These are phyloP conservation scores for Clytia hemisphaerica DNA, from an alignment of 30 jellyfish, hydroid and myxozoan species.

Conservation along the genomic window DNA sequence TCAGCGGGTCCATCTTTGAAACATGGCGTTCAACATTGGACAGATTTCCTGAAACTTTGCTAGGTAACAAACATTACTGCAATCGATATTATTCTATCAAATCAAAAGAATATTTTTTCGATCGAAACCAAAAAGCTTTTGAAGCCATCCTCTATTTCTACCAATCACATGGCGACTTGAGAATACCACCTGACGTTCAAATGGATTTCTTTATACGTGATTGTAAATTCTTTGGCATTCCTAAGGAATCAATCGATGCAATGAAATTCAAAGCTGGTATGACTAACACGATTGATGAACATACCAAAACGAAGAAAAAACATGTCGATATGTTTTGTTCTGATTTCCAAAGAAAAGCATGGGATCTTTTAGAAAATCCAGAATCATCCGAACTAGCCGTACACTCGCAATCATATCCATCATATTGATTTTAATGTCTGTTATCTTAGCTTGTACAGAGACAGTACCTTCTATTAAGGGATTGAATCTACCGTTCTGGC, in stretches of 20 bases:
- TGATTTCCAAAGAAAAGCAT: not conserved
- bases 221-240: conserved; percentile 56
- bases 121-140: conserved; percentile 65
- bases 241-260: conserved; percentile 26
- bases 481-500: not conserved
- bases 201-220: conserved; percentile 57
- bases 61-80: not conserved
- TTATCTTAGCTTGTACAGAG: conserved; percentile 58
- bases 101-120: conserved; percentile 47
- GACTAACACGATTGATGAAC: no score
- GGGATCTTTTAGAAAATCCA: conserved; percentile 72
- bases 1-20: no score
- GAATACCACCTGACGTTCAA: conserved; percentile 55
- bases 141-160: conserved; percentile 71
- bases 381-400: conserved; percentile 55
- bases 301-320: no score
- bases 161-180: conserved; percentile 65
- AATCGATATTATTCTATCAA: not conserved
- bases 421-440: conserved; percentile 44
- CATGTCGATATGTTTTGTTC: no score
- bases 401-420: conserved; percentile 43
- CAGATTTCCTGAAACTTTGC: no score
- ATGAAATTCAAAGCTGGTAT: conserved; percentile 55
- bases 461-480: conserved; percentile 37
- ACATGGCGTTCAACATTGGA: no score